Base-by-base conservation (phyloP, 1,140 invertebrate species). In the Rhyacophila brunnea region DNA sequence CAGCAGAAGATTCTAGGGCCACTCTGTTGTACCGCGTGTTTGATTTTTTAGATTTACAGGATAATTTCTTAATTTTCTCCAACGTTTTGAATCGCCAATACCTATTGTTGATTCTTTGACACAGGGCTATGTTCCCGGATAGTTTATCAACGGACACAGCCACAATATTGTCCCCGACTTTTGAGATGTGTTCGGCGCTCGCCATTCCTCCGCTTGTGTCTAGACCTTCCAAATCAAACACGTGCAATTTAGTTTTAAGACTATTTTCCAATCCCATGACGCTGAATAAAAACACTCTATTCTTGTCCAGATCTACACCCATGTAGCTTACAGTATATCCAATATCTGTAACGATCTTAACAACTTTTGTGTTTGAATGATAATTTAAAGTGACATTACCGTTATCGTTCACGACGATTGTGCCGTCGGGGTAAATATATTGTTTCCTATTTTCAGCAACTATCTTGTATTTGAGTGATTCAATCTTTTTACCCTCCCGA, bases 21-120 rank as follows among this genome's bases (percentile, higher is more conserved):
- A 28, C 11, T 23, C 42, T 52, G 19, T 52, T 52, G 6, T 42
- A 23, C 1, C 35, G 19, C 13, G 9, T 42, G 17, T 9, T 9
- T 14, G 19, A 17, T 15, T 23, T 13, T 9, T 52, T 43, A 13
- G 19, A 13, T 13, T 20, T 9, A 28, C 23, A 28, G 3, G 36
- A 36, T 14, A 19, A 23, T 20, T 52, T 52, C 35, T 52, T 35
- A 17, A 50, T 50, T 17, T 50, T 50, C 17, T 50, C 35, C 50
- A 50, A 38, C 14, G 14, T 42, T 42, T 52, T 23, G 9, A 52
- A 28, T 0, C 35, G 20, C 35, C 35, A 38, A 19, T 38, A 50
- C 4, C 10, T n/a, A 11, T 38, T 19, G 6, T 28, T 38, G 6
- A 42, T 36, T 1, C 7, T 20, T 10, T 28, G 15, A 14, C 35